phyloP scores from a whole-genome alignment of 2,113 vertebrate species.

The Prionailurus bengalensis region DNA sequence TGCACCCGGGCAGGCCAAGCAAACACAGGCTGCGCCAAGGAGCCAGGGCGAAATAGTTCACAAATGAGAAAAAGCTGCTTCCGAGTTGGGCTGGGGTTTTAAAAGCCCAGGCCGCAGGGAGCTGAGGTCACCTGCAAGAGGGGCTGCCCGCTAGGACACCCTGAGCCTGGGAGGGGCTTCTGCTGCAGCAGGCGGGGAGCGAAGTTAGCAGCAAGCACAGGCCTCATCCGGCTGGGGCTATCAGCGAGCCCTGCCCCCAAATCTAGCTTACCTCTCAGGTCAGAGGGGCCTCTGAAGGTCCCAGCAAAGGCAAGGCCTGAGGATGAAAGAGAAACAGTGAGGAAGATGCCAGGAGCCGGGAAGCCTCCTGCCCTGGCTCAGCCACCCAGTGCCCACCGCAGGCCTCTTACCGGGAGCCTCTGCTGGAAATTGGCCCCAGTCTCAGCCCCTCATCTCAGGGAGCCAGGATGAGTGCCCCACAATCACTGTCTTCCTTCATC shows the following conservation, averaged over 20 bases:
- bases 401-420: background rate
- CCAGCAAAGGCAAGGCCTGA: slow-evolving; percentile 50
- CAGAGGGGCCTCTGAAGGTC: slow-evolving; percentile 42
- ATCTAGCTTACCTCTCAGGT: slow-evolving; percentile 63
- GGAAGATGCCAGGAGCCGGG: background rate
- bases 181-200: background rate
- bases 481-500: background rate
- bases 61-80: slow-evolving; percentile 93
- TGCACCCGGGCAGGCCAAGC: slow-evolving; percentile 88
- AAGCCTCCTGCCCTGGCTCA: background rate
- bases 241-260: background rate
- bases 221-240: background rate
- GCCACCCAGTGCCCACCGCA: rapidly evolving
- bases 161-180: background rate
- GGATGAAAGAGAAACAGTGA: background rate
- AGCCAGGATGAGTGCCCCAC: background rate
- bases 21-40: slow-evolving; percentile 87
- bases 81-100: slow-evolving; percentile 86
- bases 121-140: slow-evolving; percentile 83
- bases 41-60: slow-evolving; percentile 90
- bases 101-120: slow-evolving; percentile 76
- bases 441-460: background rate
- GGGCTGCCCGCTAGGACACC: background rate
- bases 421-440: background rate
- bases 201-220: background rate